A percentile compares a stretch with the other conserved stretches of the same genome.
Evolutionary conservation across 2,113 vertebrate species (phyloP).

Genomic region (Willisornis vidua): DNA sequence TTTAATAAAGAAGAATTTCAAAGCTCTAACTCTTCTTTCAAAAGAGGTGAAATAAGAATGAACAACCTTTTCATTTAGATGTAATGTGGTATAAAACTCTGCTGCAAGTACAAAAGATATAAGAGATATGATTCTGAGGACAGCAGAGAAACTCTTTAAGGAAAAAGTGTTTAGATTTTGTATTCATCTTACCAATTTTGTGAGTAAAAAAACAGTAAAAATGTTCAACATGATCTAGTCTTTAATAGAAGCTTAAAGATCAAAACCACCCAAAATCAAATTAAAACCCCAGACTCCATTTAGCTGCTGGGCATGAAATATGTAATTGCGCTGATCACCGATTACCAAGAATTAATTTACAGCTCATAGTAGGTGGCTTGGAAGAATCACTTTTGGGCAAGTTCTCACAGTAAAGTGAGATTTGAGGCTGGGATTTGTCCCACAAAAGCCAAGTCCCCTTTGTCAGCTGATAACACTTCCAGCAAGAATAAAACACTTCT

Average conservation of each 20-base stretch:
- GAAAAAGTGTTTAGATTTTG: not conserved
- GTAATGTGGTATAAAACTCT: not conserved
- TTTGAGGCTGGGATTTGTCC: not conserved
- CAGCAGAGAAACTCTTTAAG: not conserved
- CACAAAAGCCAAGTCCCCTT: not conserved
- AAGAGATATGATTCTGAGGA: not conserved
- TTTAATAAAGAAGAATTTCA: not conserved
- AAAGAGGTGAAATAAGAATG: not conserved
- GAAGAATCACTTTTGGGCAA: not conserved
- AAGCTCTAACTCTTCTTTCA: not conserved
- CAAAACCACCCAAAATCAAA: not conserved
- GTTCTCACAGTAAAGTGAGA: not conserved
- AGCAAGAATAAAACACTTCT: not conserved
- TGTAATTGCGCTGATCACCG: accelerated
- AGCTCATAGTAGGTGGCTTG: not conserved
- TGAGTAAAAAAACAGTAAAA: not conserved
- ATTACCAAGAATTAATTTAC: not conserved
- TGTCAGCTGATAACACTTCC: not conserved
- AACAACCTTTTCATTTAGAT: not conserved
- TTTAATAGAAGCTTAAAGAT: not conserved
- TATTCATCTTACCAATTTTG: not conserved
- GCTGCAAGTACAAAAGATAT: not conserved
- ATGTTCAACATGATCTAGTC: not conserved
- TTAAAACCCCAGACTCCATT: not conserved
- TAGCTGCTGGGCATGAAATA: not conserved